These are phyloP conservation scores for Campylorhamphus procurvoides DNA, from an alignment of 2,113 vertebrate species.

Conservation along the genomic window DNA sequence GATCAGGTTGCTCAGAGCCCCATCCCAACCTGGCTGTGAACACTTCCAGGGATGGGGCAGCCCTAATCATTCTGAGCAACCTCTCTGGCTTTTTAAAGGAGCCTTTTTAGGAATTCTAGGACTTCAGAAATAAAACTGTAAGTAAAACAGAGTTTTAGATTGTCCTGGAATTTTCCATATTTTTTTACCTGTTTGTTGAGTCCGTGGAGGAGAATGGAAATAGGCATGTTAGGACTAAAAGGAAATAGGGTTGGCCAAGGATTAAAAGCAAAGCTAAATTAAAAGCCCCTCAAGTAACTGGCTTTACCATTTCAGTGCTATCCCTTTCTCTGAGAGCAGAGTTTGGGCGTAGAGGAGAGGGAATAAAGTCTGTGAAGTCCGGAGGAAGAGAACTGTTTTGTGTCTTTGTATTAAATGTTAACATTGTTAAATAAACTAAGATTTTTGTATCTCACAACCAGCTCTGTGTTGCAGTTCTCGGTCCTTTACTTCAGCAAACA, in stretches of 20 bases:
- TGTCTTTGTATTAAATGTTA: slow-evolving; percentile 72
- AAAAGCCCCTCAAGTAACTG: not conserved
- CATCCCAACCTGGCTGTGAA: not conserved
- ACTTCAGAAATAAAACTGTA: not conserved
- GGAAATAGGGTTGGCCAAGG: not conserved
- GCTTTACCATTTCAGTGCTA: not conserved
- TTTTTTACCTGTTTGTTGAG: slow-evolving; percentile 30
- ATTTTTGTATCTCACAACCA: slow-evolving; percentile 72
- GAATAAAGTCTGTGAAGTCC: not conserved
- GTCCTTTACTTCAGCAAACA: not conserved
- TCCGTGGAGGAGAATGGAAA: not conserved
- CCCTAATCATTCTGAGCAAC: not conserved
- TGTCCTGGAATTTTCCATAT: slow-evolving; percentile 29
- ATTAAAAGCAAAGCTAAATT: not conserved
- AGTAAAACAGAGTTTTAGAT: slow-evolving; percentile 15
- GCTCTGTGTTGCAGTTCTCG: not conserved
- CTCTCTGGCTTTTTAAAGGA: slow-evolving; percentile 1
- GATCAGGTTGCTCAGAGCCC: not conserved
- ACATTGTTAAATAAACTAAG: slow-evolving; percentile 78
- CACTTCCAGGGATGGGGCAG: not conserved
- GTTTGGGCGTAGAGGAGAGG: slow-evolving; percentile 21
- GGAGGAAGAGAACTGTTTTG: slow-evolving; percentile 29
- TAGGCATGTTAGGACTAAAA: not conserved
- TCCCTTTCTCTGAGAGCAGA: slow-evolving; percentile 12
- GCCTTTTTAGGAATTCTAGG: slow-evolving; percentile 35